phyloP scores from a whole-genome alignment of 2,797 vertebrate genomes.

The Psittacula derbiana region DNA sequence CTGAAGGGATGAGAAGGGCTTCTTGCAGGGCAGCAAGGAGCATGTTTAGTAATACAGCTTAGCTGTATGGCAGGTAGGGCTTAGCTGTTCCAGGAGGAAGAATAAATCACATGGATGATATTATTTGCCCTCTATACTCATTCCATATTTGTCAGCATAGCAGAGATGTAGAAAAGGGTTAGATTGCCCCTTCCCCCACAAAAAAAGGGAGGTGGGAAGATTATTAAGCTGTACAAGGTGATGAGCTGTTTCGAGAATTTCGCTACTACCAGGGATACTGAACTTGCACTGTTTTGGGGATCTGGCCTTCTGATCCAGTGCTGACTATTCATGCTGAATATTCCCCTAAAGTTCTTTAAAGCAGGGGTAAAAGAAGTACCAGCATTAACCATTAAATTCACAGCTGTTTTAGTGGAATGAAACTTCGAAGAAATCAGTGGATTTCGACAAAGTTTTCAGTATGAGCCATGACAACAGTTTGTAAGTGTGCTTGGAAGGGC shows the following conservation, averaged over 20 bases:
- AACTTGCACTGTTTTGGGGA: background rate
- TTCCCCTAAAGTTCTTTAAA: background rate
- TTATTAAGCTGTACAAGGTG: background rate
- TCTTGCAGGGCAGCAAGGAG: background rate
- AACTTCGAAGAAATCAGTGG: background rate
- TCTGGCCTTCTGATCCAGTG: background rate
- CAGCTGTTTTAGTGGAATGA: background rate
- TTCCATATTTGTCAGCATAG: background rate
- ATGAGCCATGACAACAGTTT: background rate
- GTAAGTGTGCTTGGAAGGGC: background rate
- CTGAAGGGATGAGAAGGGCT: background rate
- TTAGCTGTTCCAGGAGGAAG: background rate
- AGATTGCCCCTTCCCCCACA: background rate
- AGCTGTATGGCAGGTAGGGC: background rate
- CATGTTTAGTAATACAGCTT: background rate
- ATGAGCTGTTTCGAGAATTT: background rate
- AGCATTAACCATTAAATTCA: background rate
- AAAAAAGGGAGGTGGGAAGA: accelerated
- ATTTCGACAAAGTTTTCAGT: background rate
- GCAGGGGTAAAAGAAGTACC: background rate
- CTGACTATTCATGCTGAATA: background rate
- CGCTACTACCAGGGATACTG: background rate
- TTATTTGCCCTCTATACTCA: background rate
- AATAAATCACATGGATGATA: background rate
- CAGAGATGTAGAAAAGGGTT: background rate